Conservation (phyloP, 2,113 vertebrate species). For the Meles meles region DNA sequence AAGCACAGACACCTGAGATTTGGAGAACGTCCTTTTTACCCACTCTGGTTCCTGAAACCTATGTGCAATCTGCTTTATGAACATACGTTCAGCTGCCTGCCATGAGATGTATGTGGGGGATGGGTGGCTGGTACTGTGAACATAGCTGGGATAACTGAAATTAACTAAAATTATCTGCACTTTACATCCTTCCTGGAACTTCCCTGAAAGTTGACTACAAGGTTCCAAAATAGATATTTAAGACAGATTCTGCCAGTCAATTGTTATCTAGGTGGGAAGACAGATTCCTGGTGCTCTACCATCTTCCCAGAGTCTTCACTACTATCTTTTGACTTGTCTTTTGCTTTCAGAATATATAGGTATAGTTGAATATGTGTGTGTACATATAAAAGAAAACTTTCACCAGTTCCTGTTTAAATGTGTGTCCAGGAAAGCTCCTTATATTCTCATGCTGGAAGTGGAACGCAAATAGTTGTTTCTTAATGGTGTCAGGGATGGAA, state of each 20-base stretch:
- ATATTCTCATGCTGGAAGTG: neutral
- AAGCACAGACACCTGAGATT: neutral
- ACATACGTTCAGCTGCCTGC: neutral
- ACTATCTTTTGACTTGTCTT: neutral
- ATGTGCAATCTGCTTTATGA: neutral
- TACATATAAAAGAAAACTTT: neutral
- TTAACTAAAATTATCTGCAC: neutral
- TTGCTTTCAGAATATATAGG: neutral
- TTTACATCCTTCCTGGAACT: neutral
- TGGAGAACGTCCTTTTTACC: neutral
- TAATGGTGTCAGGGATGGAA: neutral
- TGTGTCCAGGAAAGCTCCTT: neutral
- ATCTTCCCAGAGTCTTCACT: neutral
- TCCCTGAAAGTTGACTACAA: neutral
- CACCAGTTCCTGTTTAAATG: neutral
- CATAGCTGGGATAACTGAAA: neutral
- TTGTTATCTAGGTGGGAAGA: neutral
- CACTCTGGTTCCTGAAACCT: neutral
- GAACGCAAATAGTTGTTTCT: neutral
- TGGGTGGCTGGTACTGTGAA: neutral
- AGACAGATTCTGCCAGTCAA: neutral
- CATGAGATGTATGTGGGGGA: neutral
- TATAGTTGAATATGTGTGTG: neutral
- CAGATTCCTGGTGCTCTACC: neutral
- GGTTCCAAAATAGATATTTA: neutral